phyloP scores from a whole-genome alignment of 2,888 invertebrate genomes.

The Pristionchus exspectatus region DNA sequence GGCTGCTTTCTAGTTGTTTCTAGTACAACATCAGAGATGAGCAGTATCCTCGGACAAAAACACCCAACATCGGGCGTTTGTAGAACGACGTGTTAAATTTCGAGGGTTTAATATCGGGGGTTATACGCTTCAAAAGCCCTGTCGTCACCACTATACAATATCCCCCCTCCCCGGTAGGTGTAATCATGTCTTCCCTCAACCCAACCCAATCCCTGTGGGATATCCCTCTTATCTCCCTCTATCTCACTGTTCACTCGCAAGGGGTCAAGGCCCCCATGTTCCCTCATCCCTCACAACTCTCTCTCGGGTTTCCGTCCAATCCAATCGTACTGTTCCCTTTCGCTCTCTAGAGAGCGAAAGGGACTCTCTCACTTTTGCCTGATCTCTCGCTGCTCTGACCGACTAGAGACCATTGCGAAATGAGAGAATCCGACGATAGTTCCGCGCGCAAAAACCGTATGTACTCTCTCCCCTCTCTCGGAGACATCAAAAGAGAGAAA shows the following conservation, averaged over 20 bases:
- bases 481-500: not conserved
- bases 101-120: too few species aligned
- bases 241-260: not conserved
- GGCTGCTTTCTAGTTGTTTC: not conserved
- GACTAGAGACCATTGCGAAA: too few species aligned
- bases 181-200: not conserved
- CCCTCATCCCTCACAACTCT: not conserved
- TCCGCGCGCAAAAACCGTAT: constrained; percentile 21
- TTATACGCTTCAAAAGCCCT: too few species aligned
- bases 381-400: too few species aligned
- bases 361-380: too few species aligned
- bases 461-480: not conserved
- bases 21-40: too few species aligned
- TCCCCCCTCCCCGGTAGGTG: not conserved
- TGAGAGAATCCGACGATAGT: too few species aligned
- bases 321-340: constrained; percentile 2
- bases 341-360: not conserved
- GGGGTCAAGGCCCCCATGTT: constrained; percentile 43
- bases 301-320: not conserved
- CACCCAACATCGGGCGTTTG: too few species aligned
- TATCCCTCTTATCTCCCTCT: not conserved
- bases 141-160: not conserved
- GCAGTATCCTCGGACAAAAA: not conserved
- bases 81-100: too few species aligned
- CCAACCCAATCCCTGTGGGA: not conserved